phyloP scores from a whole-genome alignment of 1,140 invertebrate species.

The Vanessa atalanta region DNA sequence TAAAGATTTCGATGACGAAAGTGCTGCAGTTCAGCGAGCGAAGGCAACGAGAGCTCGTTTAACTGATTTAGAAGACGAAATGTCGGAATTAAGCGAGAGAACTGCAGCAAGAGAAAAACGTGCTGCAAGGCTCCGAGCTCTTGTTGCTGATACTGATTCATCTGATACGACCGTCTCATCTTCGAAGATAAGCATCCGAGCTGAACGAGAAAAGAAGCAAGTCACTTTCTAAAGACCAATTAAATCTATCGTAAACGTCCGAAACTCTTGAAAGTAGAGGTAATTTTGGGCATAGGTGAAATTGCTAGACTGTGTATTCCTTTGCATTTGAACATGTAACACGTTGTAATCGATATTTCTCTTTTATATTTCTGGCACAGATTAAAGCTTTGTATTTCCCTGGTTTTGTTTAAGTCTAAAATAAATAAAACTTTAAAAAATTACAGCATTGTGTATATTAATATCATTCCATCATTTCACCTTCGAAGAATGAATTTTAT shows the following conservation, averaged over 20 bases:
- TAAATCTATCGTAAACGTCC: conserved; percentile 4
- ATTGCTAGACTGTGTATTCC: conserved; percentile 62
- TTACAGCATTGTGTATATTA: neutral
- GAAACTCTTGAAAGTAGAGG: conserved; percentile 31
- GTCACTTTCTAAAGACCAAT: conserved; percentile 67
- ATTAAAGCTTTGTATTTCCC: conserved; percentile 63
- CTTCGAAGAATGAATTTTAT: too few species aligned
- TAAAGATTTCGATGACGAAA: conserved; percentile 67
- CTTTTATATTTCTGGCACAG: conserved; percentile 71
- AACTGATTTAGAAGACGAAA: conserved; percentile 83
- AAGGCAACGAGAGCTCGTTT: conserved; percentile 79
- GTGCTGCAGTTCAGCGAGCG: conserved; percentile 64
- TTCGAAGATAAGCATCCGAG: conserved; percentile 64
- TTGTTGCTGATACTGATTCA: conserved; percentile 80
- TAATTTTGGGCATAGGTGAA: conserved; percentile 57
- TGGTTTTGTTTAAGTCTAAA: conserved; percentile 60
- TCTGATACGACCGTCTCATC: conserved; percentile 58
- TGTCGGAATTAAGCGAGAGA: conserved; percentile 81
- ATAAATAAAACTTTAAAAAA: conserved; percentile 45
- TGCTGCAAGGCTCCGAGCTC: conserved; percentile 80
- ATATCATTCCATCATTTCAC: neutral
- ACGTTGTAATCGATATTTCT: conserved; percentile 61
- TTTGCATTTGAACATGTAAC: conserved; percentile 68
- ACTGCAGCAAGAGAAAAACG: conserved; percentile 82
- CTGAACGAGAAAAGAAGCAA: conserved; percentile 76